Evolutionary conservation across 2,888 invertebrate species (phyloP), one percentile per base, ranked within the genome.

Genomic region (Ptychoptera contaminata): DNA sequence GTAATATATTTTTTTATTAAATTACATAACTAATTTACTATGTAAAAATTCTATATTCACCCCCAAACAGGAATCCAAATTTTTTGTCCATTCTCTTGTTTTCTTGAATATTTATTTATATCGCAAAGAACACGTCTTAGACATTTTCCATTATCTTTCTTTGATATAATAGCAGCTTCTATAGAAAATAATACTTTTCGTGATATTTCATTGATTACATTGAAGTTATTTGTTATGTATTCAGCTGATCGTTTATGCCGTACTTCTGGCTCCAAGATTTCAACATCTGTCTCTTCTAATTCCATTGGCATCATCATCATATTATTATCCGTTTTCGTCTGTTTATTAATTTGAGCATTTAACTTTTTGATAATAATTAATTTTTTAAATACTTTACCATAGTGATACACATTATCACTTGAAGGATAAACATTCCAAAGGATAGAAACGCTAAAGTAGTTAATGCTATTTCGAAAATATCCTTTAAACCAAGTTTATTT

Each of bases 361-460:
- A 8, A 35, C 11, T 11, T 32, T 23, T 7, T 15, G 10, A 35
- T 36, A 12, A 5, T 36, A 12, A 36, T 5, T 36, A n/a, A 14
- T n/a, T 14, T 37, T 40, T 8, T 23, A 3, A 11, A 5, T 11
- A 16, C 6, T 16, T 46, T 57, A 65, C 65, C 63, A 62, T 60
- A n/a, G 63, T 63, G 14, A 82, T 77, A 56, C 82, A 81, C 78
- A 86, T 79, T 8, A 85, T 68, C 11, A 86, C 75, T 59, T 87
- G 84, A 39, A 86, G 68, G 11, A 82, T 68, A 53, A 87, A 87
- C 68, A 84, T 75, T 30, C 82, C 83, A 54, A 87, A 87, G 0
- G 85, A 81, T 9, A 86, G 61, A 56, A 82, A 86, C 0, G 86
- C 86, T 34, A 87, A 69, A 1, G 84, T 84, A 1, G 86, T 86